phyloP scores from a whole-genome alignment of 2,113 vertebrate genomes.

The Fulica atra region DNA sequence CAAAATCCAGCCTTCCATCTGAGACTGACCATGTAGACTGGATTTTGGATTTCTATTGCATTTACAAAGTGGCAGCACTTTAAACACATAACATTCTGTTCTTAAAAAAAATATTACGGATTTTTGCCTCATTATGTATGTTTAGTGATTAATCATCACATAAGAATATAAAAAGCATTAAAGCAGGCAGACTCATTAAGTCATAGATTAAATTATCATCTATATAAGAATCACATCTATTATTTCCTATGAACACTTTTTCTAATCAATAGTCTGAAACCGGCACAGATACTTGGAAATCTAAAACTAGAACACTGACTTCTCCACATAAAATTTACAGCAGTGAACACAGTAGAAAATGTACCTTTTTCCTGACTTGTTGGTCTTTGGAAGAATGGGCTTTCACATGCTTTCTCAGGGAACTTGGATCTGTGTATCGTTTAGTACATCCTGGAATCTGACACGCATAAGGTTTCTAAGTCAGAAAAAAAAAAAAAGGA shows the following conservation, averaged over 20 bases:
- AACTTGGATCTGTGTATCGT: slow-evolving; percentile 97
- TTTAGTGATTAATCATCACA: not conserved
- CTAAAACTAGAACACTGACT: not conserved
- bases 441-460: slow-evolving; percentile 94
- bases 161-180: not conserved
- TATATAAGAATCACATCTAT: not conserved
- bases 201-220: not conserved
- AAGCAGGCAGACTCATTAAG: not conserved
- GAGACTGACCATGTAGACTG: not conserved
- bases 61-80: not conserved
- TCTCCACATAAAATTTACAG: not conserved
- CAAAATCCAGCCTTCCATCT: not conserved
- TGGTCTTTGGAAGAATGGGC: slow-evolving; percentile 92
- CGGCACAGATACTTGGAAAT: not conserved
- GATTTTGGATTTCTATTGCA: not conserved
- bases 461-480: slow-evolving; percentile 96
- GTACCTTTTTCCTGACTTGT: slow-evolving; percentile 93
- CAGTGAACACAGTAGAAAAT: not conserved
- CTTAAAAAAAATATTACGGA: not conserved
- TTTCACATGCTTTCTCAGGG: slow-evolving; percentile 95
- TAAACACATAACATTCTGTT: not conserved
- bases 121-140: not conserved
- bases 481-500: slow-evolving; percentile 45
- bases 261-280: not conserved
- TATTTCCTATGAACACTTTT: not conserved